Evolutionary conservation across 2,113 vertebrate genomes (phyloP).

Genomic region (Vanacampus margaritifer): DNA sequence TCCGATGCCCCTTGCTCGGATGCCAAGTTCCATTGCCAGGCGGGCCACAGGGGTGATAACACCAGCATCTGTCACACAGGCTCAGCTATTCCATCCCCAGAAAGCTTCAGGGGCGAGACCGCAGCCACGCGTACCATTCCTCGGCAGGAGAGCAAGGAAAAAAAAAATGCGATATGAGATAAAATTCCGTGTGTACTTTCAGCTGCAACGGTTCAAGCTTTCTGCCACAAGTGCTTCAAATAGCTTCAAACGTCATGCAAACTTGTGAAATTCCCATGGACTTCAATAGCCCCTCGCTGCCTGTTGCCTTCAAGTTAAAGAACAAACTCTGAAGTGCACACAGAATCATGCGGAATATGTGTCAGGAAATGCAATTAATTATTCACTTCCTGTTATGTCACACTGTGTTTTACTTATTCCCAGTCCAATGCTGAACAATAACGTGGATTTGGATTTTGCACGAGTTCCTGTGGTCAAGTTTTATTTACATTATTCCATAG

Average conservation of each 20-base stretch:
- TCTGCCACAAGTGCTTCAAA: conserved; percentile 57
- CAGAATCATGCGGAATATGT: not conserved
- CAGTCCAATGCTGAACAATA: not conserved
- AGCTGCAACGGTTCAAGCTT: conserved; percentile 61
- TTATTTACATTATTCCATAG: not conserved
- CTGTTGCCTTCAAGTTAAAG: conserved; percentile 43
- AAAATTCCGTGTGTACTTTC: conserved; percentile 73
- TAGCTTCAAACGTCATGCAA: conserved; percentile 57
- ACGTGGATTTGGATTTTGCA: not conserved
- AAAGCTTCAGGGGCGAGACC: conserved; percentile 57
- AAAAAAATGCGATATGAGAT: conserved; percentile 52
- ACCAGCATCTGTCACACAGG: conserved; percentile 64
- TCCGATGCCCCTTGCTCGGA: conserved; percentile 10
- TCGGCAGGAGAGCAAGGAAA: conserved; percentile 55
- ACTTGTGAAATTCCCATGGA: conserved; percentile 61
- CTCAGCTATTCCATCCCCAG: conserved; percentile 70
- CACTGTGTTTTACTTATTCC: not conserved
- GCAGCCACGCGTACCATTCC: conserved; percentile 59
- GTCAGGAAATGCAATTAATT: conserved; percentile 9
- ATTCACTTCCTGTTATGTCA: not conserved
- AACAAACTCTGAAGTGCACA: conserved; percentile 27
- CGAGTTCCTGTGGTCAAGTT: not conserved
- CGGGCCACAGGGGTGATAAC: conserved; percentile 62
- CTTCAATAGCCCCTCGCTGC: conserved; percentile 45
- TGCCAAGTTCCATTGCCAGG: conserved; percentile 34